These are phyloP conservation scores for Gastracanthus pulcherrimus DNA, from an alignment of 2,888 invertebrate genomes.

Conservation along the genomic window DNA sequence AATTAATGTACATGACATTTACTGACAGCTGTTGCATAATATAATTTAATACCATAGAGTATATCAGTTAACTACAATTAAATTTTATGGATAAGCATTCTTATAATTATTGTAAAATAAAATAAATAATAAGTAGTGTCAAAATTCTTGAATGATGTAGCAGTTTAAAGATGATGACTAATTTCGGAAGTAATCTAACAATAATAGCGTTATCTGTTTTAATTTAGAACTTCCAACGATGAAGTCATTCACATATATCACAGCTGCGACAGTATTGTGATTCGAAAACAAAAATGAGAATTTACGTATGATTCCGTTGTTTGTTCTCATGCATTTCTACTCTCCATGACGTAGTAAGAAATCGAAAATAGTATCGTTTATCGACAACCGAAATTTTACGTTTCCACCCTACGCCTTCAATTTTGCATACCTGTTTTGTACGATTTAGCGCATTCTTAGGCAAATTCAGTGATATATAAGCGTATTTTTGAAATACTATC, in stretches of 20 bases:
- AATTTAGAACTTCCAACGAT: neutral
- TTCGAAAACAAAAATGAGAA: neutral
- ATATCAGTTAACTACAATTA: too few relatives aligned
- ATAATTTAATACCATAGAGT: too few relatives aligned
- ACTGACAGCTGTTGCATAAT: too few relatives aligned
- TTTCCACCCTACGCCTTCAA: too few relatives aligned
- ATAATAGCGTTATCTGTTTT: neutral
- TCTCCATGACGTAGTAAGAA: neutral
- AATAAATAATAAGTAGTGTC: too few relatives aligned
- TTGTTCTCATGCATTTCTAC: neutral
- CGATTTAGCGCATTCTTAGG: neutral
- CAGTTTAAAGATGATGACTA: too few relatives aligned
- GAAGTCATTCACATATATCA: neutral
- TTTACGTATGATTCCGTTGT: neutral
- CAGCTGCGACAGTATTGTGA: neutral
- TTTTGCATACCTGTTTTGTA: neutral
- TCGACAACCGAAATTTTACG: neutral
- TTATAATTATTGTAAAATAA: too few relatives aligned
- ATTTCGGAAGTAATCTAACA: neutral
- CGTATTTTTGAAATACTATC: too few relatives aligned
- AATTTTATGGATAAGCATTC: too few relatives aligned
- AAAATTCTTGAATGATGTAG: too few relatives aligned
- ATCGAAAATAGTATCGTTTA: neutral
- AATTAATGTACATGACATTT: too few relatives aligned
- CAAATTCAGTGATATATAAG: neutral